Conservation (phyloP, 2,113 vertebrate species). For the Embiotoca jacksoni region DNA sequence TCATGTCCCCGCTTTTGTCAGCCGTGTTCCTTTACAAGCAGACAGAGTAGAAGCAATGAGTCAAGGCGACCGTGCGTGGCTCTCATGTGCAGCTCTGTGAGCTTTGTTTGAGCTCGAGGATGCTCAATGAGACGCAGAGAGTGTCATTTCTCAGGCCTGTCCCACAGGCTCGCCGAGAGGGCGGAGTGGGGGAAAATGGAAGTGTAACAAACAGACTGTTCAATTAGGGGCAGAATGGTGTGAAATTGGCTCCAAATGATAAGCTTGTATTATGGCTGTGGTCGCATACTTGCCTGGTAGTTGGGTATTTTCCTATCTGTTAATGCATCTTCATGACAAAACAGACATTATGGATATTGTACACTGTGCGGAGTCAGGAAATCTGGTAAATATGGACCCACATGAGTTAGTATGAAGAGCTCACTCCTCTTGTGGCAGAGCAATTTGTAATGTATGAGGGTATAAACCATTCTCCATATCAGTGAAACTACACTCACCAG, state of each 20-base stretch:
- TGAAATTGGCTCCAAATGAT: constrained; percentile 89
- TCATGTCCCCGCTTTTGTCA: constrained; percentile 42
- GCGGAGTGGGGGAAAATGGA: constrained; percentile 79
- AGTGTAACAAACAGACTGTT: constrained; percentile 88
- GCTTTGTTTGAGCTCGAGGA: constrained; percentile 83
- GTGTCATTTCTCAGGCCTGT: constrained; percentile 87
- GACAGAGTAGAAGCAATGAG: constrained; percentile 72
- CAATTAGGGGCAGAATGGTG: constrained; percentile 87
- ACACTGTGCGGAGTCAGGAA: constrained; percentile 33
- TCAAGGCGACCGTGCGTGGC: constrained; percentile 66
- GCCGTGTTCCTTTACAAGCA: constrained; percentile 54
- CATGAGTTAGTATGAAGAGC: constrained; percentile 27
- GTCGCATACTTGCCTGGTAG: constrained; percentile 74
- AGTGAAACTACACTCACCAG: constrained; percentile 7
- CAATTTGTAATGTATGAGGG: constrained; percentile 10
- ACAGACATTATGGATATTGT: constrained; percentile 36
- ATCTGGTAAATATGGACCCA: constrained; percentile 38
- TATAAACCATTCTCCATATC: neutral
- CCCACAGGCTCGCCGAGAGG: constrained; percentile 81
- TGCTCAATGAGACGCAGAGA: constrained; percentile 86
- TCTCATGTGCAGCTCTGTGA: constrained; percentile 69
- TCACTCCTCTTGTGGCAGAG: neutral
- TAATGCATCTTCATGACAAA: constrained; percentile 60
- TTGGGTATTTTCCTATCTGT: constrained; percentile 70
- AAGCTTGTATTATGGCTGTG: constrained; percentile 83